Evolutionary conservation across 2,797 vertebrate species (phyloP).

Genomic region (Myiotriccus ornatus): DNA sequence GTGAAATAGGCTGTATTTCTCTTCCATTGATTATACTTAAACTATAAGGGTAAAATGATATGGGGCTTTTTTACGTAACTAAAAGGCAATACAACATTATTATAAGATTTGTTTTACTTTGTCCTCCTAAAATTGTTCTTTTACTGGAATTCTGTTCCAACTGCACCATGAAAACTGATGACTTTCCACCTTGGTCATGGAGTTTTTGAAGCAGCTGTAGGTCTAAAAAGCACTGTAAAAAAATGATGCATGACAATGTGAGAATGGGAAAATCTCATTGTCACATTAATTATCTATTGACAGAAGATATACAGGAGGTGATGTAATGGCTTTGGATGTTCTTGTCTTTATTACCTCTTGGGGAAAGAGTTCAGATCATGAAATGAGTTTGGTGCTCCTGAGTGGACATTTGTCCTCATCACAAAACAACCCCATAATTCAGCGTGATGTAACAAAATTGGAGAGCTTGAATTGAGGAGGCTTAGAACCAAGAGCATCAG

Average conservation of each 20-base stretch:
- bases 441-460: not conserved
- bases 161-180: not conserved
- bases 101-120: not conserved
- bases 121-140: not conserved
- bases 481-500: not conserved
- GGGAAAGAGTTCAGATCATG: slow-evolving; percentile 46
- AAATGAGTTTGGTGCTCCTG: slow-evolving; percentile 46
- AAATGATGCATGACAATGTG: not conserved
- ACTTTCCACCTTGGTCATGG: not conserved
- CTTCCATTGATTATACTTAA: not conserved
- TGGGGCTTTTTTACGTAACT: accelerated
- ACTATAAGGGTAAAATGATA: not conserved
- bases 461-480: slow-evolving; percentile 13
- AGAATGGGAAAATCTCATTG: slow-evolving; percentile 34
- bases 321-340: slow-evolving; percentile 39
- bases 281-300: slow-evolving; percentile 64
- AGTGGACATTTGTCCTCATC: slow-evolving; percentile 53
- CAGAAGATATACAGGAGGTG: slow-evolving; percentile 55
- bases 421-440: slow-evolving; percentile 53
- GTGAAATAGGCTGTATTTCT: not conserved
- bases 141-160: not conserved
- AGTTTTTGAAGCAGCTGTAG: not conserved
- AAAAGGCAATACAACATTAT: not conserved
- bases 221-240: not conserved
- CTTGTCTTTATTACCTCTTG: slow-evolving; percentile 59